Evolutionary conservation across 2,888 invertebrate genomes (phyloP).

Genomic region (Autographa pulchrina): DNA sequence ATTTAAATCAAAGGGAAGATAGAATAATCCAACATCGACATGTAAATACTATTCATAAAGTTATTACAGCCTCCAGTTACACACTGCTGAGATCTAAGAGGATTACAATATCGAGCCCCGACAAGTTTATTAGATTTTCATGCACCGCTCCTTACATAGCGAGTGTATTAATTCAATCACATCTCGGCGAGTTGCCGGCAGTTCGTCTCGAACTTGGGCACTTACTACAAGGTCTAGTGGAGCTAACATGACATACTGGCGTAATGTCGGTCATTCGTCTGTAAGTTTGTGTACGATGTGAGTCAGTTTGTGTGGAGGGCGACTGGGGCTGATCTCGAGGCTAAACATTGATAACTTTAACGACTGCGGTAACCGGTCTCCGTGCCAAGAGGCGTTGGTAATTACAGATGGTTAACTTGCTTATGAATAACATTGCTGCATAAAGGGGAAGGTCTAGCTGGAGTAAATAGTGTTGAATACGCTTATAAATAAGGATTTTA

Average conservation of each 20-base stretch:
- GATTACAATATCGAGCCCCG: conserved; percentile 44
- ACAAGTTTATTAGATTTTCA: conserved; percentile 33
- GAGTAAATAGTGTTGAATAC: no score
- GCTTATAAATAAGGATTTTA: no score
- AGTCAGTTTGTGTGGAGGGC: neutral
- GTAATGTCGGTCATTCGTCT: neutral
- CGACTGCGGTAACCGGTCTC: neutral
- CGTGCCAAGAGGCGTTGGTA: neutral
- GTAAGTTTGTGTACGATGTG: neutral
- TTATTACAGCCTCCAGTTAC: neutral
- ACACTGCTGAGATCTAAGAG: conserved; percentile 13
- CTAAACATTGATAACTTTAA: conserved; percentile 2
- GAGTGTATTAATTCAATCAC: conserved; percentile 34
- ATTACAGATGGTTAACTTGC: neutral
- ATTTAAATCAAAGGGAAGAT: neutral
- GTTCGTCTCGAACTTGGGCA: conserved; percentile 11
- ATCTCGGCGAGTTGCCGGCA: conserved; percentile 2
- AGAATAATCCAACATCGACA: neutral
- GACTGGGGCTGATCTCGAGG: neutral
- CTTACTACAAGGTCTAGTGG: neutral
- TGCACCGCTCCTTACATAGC: conserved; percentile 12
- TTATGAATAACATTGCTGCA: neutral
- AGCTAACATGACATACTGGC: neutral
- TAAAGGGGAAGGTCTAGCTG: no score
- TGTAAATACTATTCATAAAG: conserved; percentile 6